Conservation (phyloP, 1,140 invertebrate genomes). For the Leptopilina boulardi region DNA sequence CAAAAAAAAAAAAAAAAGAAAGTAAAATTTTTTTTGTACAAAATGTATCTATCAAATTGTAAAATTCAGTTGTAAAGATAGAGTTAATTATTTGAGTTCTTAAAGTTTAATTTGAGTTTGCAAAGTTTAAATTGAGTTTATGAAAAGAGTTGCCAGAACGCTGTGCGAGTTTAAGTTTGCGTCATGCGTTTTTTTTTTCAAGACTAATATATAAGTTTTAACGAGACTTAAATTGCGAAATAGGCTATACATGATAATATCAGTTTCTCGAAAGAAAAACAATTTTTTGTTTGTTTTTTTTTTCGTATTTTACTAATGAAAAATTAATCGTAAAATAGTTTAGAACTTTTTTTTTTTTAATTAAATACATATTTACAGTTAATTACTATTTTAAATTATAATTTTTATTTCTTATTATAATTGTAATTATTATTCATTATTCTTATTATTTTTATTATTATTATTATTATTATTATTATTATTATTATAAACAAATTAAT, state of each 20-base stretch:
- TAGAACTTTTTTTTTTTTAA: no score
- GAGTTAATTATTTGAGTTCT: conserved; percentile 14
- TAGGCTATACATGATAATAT: neutral
- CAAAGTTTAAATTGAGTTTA: conserved; percentile 21
- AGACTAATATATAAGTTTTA: conserved; percentile 7
- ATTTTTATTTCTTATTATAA: no score
- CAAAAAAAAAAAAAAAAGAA: no score
- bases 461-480: no score
- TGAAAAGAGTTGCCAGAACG: neutral
- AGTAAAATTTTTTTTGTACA: neutral
- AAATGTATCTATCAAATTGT: neutral
- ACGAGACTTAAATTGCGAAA: neutral
- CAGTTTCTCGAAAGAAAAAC: neutral
- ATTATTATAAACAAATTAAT: no score
- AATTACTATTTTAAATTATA: no score
- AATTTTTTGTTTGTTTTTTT: neutral
- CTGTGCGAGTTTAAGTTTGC: conserved; percentile 2
- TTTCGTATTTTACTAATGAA: neutral
- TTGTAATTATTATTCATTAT: no score
- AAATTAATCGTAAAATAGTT: no score
- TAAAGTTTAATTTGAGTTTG: conserved; percentile 23
- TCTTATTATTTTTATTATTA: no score
- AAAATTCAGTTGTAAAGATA: neutral
- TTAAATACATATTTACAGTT: no score
- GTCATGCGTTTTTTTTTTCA: conserved; percentile 3